Base-by-base conservation (phyloP, 2,797 vertebrate species). In the Fundulus diaphanus region DNA sequence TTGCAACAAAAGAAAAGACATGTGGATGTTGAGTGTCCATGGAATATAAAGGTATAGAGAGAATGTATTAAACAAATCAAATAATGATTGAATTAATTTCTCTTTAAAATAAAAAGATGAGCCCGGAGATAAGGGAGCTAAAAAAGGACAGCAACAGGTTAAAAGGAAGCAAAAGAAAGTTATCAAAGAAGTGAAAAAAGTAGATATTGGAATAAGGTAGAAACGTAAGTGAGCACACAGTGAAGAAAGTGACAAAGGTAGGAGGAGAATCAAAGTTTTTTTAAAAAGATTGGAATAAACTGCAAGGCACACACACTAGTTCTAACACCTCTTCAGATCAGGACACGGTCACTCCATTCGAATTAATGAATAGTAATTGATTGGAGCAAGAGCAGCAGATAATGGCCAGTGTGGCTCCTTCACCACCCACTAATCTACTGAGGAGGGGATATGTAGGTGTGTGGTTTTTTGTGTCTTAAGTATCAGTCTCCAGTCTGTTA, bases 301-400 rank as follows among this genome's bases (percentile, higher is more conserved):
- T 51, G 68, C 78, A 85, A 91, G 83, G 83, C 88, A 83, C 82
- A 85, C 70, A 80, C 70, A 67, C 57, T 80, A 79, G 84, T 86
- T 78, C 78, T 82, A 88, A 88, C 84, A 84, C 88, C 87, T 89
- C 87, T 85, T 91, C 83, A 85, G 89, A 90, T 91, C 88, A 89
- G 87, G 85, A 70, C 84, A 85, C 63, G 88, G 89, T 90, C 91
- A 89, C 85, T 89, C 85, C 84, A 90, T 90, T 89, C 80, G 90
- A 92, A 92, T 88, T 91, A 87, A 93, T 93, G 92, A 93, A 93
- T 92, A 92, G 92, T 93, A 91, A 93, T 93, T 94, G 92, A 93
- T 93, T 93, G 90, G 89, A 87, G 88, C 77, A 92, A 90, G 90
- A 92, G 84, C 85, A 85, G 81, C 56, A 80, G 87, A 89, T 91